Conservation (phyloP, 2,888 invertebrate genomes). For the Nymphalis c-album region DNA sequence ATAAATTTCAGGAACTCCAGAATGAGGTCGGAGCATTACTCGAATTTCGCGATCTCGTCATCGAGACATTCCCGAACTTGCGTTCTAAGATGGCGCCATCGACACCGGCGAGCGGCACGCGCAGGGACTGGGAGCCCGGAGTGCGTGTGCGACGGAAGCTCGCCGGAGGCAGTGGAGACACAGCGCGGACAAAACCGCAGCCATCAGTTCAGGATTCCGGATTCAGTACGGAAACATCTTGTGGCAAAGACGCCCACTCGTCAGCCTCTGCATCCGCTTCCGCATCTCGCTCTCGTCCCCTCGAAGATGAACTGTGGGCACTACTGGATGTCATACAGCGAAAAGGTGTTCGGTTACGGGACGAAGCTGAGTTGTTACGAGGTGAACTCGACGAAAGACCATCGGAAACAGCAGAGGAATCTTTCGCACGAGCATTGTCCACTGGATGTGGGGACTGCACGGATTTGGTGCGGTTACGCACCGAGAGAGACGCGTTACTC, state of each 20-base stretch:
- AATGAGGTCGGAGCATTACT: conserved; percentile 95
- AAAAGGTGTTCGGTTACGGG: conserved; percentile 85
- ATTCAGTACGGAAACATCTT: conserved; percentile 94
- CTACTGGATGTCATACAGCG: conserved; percentile 92
- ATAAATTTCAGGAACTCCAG: conserved; percentile 86
- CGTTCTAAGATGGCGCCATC: conserved; percentile 91
- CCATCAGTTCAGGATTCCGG: conserved; percentile 90
- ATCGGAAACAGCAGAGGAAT: conserved; percentile 83
- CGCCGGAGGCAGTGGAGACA: conserved; percentile 65
- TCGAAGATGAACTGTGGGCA: conserved; percentile 91
- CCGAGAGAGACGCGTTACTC: conserved; percentile 88
- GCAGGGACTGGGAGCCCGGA: conserved; percentile 90
- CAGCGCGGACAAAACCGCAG: conserved; percentile 83
- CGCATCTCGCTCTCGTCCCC: conserved; percentile 81
- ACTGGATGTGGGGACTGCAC: conserved; percentile 51
- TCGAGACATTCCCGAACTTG: conserved; percentile 95
- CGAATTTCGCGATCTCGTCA: conserved; percentile 96
- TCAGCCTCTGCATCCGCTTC: conserved; percentile 82
- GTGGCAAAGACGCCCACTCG: conserved; percentile 89
- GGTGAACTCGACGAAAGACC: conserved; percentile 50
- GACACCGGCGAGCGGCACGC: conserved; percentile 74
- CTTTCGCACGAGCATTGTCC: conserved; percentile 79
- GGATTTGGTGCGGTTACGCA: conserved; percentile 83
- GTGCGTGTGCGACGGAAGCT: conserved; percentile 86
- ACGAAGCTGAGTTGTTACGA: conserved; percentile 86